Evolutionary conservation across 2,888 invertebrate genomes (phyloP).

Genomic region (Phyllotreta striolata): DNA sequence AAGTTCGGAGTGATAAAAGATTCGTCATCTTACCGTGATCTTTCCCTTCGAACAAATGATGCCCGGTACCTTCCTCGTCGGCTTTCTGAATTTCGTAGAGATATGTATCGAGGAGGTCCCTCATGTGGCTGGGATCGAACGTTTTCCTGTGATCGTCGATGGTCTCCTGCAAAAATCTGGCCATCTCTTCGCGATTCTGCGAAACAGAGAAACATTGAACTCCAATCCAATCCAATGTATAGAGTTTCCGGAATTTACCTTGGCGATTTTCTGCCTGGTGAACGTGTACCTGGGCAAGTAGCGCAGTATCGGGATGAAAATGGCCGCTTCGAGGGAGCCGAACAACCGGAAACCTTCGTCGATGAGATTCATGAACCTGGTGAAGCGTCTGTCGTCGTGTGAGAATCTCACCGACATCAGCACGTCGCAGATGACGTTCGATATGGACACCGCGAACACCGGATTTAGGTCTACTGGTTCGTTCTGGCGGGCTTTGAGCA

Average conservation of each 20-base stretch:
- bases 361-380: constrained; percentile 82
- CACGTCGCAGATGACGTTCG: constrained; percentile 90
- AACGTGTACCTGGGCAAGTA: constrained; percentile 66
- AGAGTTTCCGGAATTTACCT: constrained; percentile 55
- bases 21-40: constrained; percentile 77
- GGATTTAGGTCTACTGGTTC: constrained; percentile 78
- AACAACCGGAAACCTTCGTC: constrained; percentile 92
- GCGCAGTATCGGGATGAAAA: constrained; percentile 82
- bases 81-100: constrained; percentile 85
- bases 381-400: constrained; percentile 78
- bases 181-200: constrained; percentile 84
- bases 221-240: background rate
- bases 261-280: constrained; percentile 65
- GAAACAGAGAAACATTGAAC: constrained; percentile 26
- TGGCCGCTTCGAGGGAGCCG: constrained; percentile 81
- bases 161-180: constrained; percentile 81
- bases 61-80: constrained; percentile 76
- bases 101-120: constrained; percentile 88
- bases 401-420: constrained; percentile 89
- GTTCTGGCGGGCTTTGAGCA: constrained; percentile 71
- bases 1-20: too few relatives aligned
- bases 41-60: constrained; percentile 82
- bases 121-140: constrained; percentile 76
- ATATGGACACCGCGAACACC: constrained; percentile 80
- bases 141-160: constrained; percentile 82